These are phyloP conservation scores for Steinernema carpocapsae DNA, from an alignment of 2,888 invertebrate species.

Conservation along the genomic window DNA sequence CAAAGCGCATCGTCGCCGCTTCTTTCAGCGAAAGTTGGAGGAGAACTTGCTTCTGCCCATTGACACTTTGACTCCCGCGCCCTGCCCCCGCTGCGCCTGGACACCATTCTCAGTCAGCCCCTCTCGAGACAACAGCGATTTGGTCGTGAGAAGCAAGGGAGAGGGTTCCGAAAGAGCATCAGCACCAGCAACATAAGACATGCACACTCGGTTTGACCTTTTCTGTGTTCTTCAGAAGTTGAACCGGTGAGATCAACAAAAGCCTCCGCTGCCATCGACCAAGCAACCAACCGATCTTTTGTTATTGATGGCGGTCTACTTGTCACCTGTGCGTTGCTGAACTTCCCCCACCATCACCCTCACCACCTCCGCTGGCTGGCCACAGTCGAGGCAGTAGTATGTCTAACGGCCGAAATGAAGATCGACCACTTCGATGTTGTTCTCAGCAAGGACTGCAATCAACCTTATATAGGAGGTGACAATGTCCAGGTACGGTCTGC, in stretches of 20 bases:
- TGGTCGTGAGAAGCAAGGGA: no score
- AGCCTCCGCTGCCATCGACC: neutral
- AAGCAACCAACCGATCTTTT: slow-evolving; percentile 1
- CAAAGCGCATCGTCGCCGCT: slow-evolving; percentile 32
- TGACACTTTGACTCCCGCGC: slow-evolving; percentile 9
- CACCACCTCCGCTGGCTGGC: neutral
- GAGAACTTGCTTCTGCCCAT: neutral
- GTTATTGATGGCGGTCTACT: slow-evolving; percentile 32
- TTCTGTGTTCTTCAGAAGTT: slow-evolving; percentile 17
- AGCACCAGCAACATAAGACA: no score
- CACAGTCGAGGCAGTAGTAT: slow-evolving; percentile 25
- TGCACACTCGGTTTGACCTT: slow-evolving; percentile 7
- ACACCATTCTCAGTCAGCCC: no score
- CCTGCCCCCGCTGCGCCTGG: neutral
- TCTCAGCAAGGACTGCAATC: slow-evolving; percentile 55
- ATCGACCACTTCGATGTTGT: slow-evolving; percentile 64
- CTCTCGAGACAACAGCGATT: neutral
- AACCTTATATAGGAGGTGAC: slow-evolving; percentile 61
- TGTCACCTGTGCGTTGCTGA: slow-evolving; percentile 33
- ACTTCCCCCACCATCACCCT: neutral
- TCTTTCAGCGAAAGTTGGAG: neutral
- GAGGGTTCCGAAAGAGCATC: no score
- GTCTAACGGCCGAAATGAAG: slow-evolving; percentile 44
- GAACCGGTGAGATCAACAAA: neutral
- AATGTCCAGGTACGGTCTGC: slow-evolving; percentile 47